Evolutionary conservation across 2,888 invertebrate genomes (phyloP), one percentile per base, ranked within the genome.

Genomic region (Melieria crassipennis): DNA sequence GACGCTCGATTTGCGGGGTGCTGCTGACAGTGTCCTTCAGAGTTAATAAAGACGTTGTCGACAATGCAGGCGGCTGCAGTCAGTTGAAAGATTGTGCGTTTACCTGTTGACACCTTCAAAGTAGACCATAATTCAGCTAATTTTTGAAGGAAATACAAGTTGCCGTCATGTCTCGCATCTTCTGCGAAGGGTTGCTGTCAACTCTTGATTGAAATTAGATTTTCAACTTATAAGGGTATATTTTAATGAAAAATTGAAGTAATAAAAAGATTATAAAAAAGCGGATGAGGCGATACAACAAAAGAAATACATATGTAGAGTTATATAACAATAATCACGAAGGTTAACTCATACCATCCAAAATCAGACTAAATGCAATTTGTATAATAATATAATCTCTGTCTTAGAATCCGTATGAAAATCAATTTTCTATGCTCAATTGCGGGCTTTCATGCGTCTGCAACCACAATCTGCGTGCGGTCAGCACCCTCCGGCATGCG

Each of bases 41-140:
- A 30, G 30, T 30, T 30, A 30, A 30, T 30, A 30, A 30, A 30
- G 30, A 30, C 1, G 30, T 30, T 30, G 30, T 30, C 30, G 3
- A 30, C 30, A 30, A 30, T 30, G 30, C 30, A 30, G 30, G 30
- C 30, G 30, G 30, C 30, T 30, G 2, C 30, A 30, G 30, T 30
- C 30, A 30, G 30, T 30, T 30, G 30, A 50, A 60, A 60, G 67
- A 67, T 52, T 30, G 13, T 50, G 60, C 50, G 50, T 60, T 60
- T 67, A 67, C 67, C 67, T 67, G 60, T 61, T 61, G 67, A 67
- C 67, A 67, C 60, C 67, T 67, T 45, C 7, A 52, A 30, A 67
- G 52, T 42, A 52, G 58, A 50, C 30, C 50, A 50, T 10, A 50
- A 50, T 50, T 50, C 11, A 50, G 11, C 9, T 9, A 9, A 10